Evolutionary conservation across 2,113 vertebrate species (phyloP), one percentile per base, ranked within the genome.

Genomic region (Urocitellus parryii): DNA sequence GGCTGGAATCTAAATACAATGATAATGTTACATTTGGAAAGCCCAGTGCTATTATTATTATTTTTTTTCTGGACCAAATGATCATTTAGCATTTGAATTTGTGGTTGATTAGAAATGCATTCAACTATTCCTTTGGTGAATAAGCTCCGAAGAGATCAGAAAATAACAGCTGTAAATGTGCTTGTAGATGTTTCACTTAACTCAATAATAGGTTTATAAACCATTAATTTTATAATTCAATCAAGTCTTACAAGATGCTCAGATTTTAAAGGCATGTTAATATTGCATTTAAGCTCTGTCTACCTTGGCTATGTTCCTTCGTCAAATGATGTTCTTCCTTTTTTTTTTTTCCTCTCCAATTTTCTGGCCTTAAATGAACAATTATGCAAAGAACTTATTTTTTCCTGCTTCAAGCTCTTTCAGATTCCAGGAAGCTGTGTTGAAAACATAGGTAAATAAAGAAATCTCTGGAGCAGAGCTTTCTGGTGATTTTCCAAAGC

Each of bases 161-260:
- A 96, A 92, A 88, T 87, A 80, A 89, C 34, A 58, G 4, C 48
- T 94, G 68, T 93, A 63, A 96, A 90, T 61, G 53, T 80, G 8
- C 20, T 63, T 37, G 80, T 89, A 37, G 74, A 93, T 65, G 11
- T 78, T 93, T 81, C 58, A 61, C 53, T 92, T 92, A 81, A 65
- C 51, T 88, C 73, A 97, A 82, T 89, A 95, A 93, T 89, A 74
- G 82, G 34, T 74, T 95, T 83, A 79, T 70, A 95, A 95, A 76
- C 85, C 56, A 86, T 91, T 94, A 93, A 74, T 93, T 94, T 89
- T 91, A 94, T 84, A 90, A 90, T 93, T 63, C 72, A 81, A 56
- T 88, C 45, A 82, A 77, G 42, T 72, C 61, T 94, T 92, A 63
- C 14, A 92, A 88, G 42, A 81, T 42, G 25, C 58, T 63, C 42